phyloP scores from a whole-genome alignment of 2,888 invertebrate species.

The Agrochola lota region DNA sequence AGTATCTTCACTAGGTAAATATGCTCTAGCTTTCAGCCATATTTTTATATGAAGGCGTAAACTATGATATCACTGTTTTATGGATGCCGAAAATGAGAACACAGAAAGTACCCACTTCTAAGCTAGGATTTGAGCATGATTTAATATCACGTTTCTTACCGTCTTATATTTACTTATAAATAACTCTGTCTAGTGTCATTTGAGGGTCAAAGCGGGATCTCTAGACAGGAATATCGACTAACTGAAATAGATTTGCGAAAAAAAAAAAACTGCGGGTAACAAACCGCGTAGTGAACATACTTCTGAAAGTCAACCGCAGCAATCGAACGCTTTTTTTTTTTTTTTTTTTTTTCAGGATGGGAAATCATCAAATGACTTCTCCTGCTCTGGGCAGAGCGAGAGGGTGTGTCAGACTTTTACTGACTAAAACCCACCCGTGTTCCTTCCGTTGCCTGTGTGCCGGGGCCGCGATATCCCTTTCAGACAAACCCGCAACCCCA shows the following conservation, averaged over 20 bases:
- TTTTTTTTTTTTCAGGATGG: too few relatives aligned
- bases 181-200: constrained; percentile 8
- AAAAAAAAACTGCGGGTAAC: not conserved
- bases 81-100: constrained; percentile 37
- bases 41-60: constrained; percentile 49
- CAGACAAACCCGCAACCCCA: too few relatives aligned
- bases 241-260: not conserved
- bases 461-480: too few relatives aligned
- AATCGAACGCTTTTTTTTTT: too few relatives aligned
- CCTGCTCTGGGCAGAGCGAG: too few relatives aligned
- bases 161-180: not conserved
- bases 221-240: constrained; percentile 7
- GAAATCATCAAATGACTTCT: too few relatives aligned
- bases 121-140: constrained; percentile 28
- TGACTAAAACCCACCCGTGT: too few relatives aligned
- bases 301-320: not conserved
- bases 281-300: not conserved
- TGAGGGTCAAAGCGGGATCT: not conserved
- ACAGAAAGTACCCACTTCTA: constrained; percentile 18
- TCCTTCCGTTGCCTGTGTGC: too few relatives aligned
- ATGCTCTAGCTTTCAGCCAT: constrained; percentile 20
- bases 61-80: constrained; percentile 45
- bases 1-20: constrained; percentile 38
- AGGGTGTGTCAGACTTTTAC: too few relatives aligned
- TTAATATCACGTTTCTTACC: constrained; percentile 23